Evolutionary conservation across 1,140 invertebrate species (phyloP), one percentile per base, ranked within the genome.

Genomic region (Pantala flavescens): DNA sequence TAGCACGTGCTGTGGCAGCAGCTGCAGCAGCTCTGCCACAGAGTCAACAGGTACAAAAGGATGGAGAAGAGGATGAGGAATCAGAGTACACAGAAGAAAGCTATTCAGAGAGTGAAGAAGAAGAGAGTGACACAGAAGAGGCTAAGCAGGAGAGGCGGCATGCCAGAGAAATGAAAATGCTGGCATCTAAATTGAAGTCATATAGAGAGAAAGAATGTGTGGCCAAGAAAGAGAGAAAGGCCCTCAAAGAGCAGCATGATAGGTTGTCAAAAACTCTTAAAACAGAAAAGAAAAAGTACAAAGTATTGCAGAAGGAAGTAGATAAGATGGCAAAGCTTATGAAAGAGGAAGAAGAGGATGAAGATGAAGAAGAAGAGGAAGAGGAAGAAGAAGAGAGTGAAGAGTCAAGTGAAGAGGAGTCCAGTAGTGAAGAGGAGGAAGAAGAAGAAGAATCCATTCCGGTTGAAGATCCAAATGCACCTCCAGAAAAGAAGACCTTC

Each of bases 321-420:
- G 91, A 94, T 78, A 94, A 72, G 71, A 94, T 95, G 92, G 92
- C 92, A 0, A 89, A 89, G 21, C 84, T 93, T 75, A 91, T 94
- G 88, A 91, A 90, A 75, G 90, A 92, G 77, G 86, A 91, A n/a
- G 90, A 91, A 7, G 88, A 87, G n/a, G 85, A 82, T 0, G 83
- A 83, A 10, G 82, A 85, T 2, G 83, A 87, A 10, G 84, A 85
- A 21, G 82, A 83, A 14, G 82, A 90, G 12, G 87, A 87, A 36
- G 89, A 90, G 21, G 87, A 88, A 19, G 88, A 88, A 43, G 88
- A 88, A 70, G 87, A 90, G 70, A 89, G 91, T 76, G 84, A 86
- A 49, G 86, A 84, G 76, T 81, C 81, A 23, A 84, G 84, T 36
- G 83, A 84, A 23, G 83, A 89, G 24, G 87, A 89, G 75, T 87